Evolutionary conservation across 2,888 invertebrate species (phyloP).

Genomic region (Lasioglossum marginatum): DNA sequence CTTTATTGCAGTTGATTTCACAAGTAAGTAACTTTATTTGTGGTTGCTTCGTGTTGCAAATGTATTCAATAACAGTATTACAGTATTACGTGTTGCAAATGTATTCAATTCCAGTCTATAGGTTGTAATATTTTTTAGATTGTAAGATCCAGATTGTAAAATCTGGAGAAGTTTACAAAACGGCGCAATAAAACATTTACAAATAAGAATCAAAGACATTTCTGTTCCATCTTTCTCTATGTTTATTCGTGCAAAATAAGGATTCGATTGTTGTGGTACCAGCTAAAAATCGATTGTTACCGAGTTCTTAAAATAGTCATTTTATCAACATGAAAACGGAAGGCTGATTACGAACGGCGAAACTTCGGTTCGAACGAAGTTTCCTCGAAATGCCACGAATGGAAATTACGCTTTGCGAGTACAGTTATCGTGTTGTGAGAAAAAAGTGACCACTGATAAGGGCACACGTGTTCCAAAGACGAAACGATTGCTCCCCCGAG

Average conservation of each 20-base stretch:
- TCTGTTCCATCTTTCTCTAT: not conserved
- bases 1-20: not conserved
- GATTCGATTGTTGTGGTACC: not conserved
- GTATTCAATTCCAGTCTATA: not conserved
- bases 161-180: not conserved
- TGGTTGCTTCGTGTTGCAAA: not conserved
- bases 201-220: not conserved
- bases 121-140: not conserved
- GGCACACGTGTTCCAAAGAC: conserved; percentile 76
- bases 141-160: too few relatives aligned
- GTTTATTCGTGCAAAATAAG: not conserved
- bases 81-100: not conserved
- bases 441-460: conserved; percentile 75
- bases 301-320: not conserved
- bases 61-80: not conserved
- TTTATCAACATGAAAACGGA: not conserved
- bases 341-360: not conserved
- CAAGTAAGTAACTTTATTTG: not conserved
- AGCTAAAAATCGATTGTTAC: not conserved
- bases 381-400: conserved; percentile 55
- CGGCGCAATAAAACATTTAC: not conserved
- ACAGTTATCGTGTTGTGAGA: conserved; percentile 63
- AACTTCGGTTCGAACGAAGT: conserved; percentile 28
- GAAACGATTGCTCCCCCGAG: conserved; percentile 65
- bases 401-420: conserved; percentile 65